A percentile compares a stretch with the other conserved stretches of the same genome.
phyloP scores from a whole-genome alignment of 2,888 invertebrate genomes.

The Lepeophtheirus nordmannii region DNA sequence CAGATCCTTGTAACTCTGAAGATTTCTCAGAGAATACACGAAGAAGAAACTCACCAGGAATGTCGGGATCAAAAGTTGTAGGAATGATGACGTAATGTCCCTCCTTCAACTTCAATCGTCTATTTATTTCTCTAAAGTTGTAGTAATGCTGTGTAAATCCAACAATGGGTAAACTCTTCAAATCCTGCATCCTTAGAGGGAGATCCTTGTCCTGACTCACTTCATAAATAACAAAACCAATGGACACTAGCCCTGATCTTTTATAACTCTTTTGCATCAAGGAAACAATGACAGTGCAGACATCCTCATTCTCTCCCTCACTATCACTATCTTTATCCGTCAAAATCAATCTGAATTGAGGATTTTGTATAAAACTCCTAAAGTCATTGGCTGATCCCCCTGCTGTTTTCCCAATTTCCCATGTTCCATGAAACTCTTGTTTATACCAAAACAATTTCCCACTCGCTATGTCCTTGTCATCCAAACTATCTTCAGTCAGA shows the following conservation, averaged over 20 bases:
- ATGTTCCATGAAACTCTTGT: constrained; percentile 48
- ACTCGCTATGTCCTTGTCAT: neutral
- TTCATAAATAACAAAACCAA: constrained; percentile 27
- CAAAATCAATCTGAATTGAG: constrained; percentile 37
- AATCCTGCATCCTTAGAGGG: constrained; percentile 2
- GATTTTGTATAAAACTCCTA: constrained; percentile 37
- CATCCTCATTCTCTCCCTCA: constrained; percentile 48
- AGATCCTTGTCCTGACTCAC: constrained; percentile 13
- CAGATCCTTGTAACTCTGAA: neutral
- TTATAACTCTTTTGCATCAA: constrained; percentile 68
- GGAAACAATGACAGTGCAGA: constrained; percentile 82
- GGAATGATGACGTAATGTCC: constrained; percentile 12
- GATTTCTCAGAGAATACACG: constrained; percentile 13
- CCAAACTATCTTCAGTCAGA: neutral
- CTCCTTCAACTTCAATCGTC: neutral
- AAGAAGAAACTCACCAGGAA: constrained; percentile 6
- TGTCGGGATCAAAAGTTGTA: constrained; percentile 4
- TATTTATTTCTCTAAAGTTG: constrained; percentile 14
- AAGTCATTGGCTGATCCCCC: constrained; percentile 40
- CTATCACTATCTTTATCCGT: constrained; percentile 32
- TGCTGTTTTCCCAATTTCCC: constrained; percentile 35
- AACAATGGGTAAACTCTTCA: neutral
- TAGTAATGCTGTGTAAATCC: neutral
- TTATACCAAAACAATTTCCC: constrained; percentile 54
- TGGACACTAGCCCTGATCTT: constrained; percentile 22